These are phyloP conservation scores for Sinella curviseta DNA, from an alignment of 1,140 invertebrate genomes.

Conservation along the genomic window DNA sequence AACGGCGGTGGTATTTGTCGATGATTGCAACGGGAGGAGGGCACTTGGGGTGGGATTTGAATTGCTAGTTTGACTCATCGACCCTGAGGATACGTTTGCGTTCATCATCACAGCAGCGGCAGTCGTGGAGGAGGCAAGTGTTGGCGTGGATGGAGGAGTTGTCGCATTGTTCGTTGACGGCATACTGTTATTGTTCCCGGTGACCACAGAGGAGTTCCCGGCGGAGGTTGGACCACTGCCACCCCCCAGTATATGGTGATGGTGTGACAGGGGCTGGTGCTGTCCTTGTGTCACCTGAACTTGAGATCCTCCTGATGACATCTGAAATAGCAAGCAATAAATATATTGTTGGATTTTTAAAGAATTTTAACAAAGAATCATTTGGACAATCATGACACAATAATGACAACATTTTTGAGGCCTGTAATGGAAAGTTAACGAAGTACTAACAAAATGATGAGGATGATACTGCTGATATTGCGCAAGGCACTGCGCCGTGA, in stretches of 20 bases:
- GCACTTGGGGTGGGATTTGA: not conserved
- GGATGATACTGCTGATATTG: too few species aligned
- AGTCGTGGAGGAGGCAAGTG: not conserved
- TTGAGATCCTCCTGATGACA: conserved; percentile 90
- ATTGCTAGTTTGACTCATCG: conserved; percentile 17
- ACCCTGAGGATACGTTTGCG: conserved; percentile 4
- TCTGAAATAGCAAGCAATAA: conserved; percentile 64
- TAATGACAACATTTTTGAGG: too few species aligned
- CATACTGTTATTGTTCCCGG: conserved; percentile 24
- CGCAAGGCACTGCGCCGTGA: not conserved
- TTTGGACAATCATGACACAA: too few species aligned
- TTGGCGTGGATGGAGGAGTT: conserved; percentile 12
- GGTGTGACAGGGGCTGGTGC: not conserved
- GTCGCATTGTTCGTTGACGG: conserved; percentile 9
- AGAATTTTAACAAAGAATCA: not conserved
- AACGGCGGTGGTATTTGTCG: too few species aligned
- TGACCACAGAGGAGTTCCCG: not conserved
- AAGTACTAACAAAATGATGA: not conserved
- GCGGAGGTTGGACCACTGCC: conserved; percentile 61
- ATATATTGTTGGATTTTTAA: not conserved
- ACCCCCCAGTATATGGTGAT: too few species aligned
- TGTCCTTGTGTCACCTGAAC: conserved; percentile 79
- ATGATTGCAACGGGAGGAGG: too few species aligned
- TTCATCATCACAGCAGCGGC: not conserved
- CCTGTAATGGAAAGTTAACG: too few species aligned